Evolutionary conservation across 2,888 invertebrate genomes (phyloP).

Genomic region (Spicauda simplicius): DNA sequence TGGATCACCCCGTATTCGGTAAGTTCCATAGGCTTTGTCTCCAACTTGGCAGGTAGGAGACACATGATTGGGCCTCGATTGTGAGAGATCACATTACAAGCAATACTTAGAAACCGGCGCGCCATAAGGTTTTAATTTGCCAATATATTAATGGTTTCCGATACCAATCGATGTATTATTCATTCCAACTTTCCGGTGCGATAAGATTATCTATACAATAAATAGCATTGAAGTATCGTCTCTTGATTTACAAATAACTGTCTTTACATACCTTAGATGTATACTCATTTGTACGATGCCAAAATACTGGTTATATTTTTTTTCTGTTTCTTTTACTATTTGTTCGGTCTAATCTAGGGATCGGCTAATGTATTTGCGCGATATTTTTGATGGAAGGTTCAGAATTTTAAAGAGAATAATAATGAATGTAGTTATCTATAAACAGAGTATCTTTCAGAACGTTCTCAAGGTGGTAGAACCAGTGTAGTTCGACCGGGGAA

Average conservation of each 20-base stretch:
- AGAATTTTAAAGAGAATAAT: too few relatives aligned
- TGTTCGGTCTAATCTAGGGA: neutral
- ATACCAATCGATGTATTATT: constrained; percentile 36
- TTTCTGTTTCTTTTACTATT: neutral
- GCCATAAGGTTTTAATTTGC: constrained; percentile 32
- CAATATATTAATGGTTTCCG: constrained; percentile 48
- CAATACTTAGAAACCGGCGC: constrained; percentile 50
- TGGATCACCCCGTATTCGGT: constrained; percentile 14
- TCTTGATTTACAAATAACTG: neutral
- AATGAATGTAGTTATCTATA: too few relatives aligned
- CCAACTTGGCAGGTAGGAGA: constrained; percentile 21
- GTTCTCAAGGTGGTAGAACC: too few relatives aligned
- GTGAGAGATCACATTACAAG: constrained; percentile 59
- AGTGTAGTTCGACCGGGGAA: too few relatives aligned
- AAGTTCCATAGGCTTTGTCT: constrained; percentile 47
- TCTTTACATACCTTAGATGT: neutral
- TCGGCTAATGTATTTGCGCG: neutral
- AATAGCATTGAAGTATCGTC: neutral
- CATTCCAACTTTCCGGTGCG: neutral
- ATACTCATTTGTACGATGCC: neutral
- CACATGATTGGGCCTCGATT: constrained; percentile 52
- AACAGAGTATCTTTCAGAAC: too few relatives aligned
- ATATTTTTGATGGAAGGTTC: too few relatives aligned
- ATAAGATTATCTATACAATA: neutral
- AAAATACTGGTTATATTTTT: neutral